Conservation (phyloP, 2,113 vertebrate genomes). For the Channa argus region DNA sequence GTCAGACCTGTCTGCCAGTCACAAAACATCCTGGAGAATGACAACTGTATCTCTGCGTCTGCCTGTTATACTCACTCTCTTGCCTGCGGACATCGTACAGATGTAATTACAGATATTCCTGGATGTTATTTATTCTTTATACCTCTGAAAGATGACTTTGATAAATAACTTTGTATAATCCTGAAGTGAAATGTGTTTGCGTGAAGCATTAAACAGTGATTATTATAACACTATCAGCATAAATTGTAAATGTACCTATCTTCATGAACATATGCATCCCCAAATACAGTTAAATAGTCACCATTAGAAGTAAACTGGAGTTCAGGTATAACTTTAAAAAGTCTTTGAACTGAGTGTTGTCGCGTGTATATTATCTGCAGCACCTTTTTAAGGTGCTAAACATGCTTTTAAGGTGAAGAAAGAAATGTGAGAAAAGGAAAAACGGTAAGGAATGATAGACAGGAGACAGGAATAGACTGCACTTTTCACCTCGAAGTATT, state of each 20-base stretch:
- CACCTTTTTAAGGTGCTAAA: conserved; percentile 29
- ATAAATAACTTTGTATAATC: conserved; percentile 63
- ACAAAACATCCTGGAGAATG: conserved; percentile 63
- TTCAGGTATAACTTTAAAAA: not conserved
- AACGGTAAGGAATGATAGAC: conserved; percentile 29
- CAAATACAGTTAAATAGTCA: no score
- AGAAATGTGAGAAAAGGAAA: conserved; percentile 52
- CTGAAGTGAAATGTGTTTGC: conserved; percentile 19
- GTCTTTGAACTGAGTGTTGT: not conserved
- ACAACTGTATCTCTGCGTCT: conserved; percentile 65
- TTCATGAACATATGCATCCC: conserved; percentile 2
- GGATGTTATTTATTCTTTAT: conserved; percentile 66
- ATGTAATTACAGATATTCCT: conserved; percentile 77
- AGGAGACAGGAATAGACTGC: conserved; percentile 40
- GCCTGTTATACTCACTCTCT: conserved; percentile 39
- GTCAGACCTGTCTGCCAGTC: conserved; percentile 77
- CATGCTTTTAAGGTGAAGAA: conserved; percentile 42
- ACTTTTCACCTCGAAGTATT: conserved; percentile 33
- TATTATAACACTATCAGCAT: conserved; percentile 3
- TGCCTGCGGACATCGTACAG: conserved; percentile 65
- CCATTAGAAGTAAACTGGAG: not conserved
- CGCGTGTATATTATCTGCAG: not conserved
- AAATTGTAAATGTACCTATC: not conserved
- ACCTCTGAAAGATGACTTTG: conserved; percentile 57
- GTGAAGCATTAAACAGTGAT: conserved; percentile 6